Evolutionary conservation across 2,113 vertebrate species (phyloP).

Genomic region (Azemiops feae): DNA sequence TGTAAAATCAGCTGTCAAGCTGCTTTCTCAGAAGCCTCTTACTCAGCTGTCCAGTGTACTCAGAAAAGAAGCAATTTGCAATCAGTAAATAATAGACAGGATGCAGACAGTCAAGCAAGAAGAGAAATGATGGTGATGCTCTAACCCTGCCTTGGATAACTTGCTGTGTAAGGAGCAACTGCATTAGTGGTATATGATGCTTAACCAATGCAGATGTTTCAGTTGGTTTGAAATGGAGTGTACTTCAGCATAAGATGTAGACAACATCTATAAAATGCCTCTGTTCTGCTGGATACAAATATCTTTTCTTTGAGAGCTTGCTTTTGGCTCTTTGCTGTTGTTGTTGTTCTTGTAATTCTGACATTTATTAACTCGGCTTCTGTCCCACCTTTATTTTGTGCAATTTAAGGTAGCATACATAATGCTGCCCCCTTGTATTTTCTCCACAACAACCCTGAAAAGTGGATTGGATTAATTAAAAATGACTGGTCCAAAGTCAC

Average conservation of each 20-base stretch:
- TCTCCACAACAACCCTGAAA: not conserved
- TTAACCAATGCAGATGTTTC: not conserved
- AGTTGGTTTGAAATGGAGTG: not conserved
- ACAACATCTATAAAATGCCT: slow-evolving; percentile 9
- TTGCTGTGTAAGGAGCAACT: slow-evolving; percentile 8
- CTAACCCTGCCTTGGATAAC: not conserved
- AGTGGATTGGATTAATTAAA: not conserved
- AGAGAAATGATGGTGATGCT: not conserved
- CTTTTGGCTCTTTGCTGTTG: not conserved
- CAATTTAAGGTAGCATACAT: not conserved
- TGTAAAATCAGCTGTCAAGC: not conserved
- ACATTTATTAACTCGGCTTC: not conserved
- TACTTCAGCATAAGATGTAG: fast-evolving
- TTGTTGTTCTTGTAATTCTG: not conserved
- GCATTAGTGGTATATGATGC: not conserved
- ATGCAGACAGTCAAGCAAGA: not conserved
- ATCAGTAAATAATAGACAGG: slow-evolving; percentile 24
- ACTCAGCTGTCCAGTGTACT: not conserved
- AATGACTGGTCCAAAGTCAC: not conserved
- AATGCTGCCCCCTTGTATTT: not conserved
- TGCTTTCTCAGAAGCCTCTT: not conserved
- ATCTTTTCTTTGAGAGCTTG: slow-evolving; percentile 31
- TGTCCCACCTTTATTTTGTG: not conserved
- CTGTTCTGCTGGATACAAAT: slow-evolving; percentile 35
- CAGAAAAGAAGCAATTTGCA: not conserved